Percentiles rank a stretch among this genome's conserved stretches.
Evolutionary conservation across 2,888 invertebrate species (phyloP).

Genomic region (Clepsis dumicolana): DNA sequence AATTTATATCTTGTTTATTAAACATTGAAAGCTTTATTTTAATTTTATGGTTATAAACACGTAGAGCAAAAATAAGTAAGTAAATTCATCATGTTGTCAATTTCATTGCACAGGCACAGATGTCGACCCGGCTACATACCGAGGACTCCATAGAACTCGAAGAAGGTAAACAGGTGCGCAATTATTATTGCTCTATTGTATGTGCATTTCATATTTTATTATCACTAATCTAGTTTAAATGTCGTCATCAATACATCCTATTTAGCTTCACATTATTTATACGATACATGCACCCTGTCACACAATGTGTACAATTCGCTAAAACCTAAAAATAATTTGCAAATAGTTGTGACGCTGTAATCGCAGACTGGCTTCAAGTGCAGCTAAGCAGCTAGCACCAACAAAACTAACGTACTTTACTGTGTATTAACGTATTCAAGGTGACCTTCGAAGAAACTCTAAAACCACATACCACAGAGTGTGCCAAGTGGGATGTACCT

Average conservation of each 20-base stretch:
- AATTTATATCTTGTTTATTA: constrained; percentile 22
- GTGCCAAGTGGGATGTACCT: constrained; percentile 84
- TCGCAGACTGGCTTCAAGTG: constrained; percentile 50
- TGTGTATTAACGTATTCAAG: constrained; percentile 52
- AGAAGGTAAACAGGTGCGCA: not conserved
- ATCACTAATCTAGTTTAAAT: constrained; percentile 52
- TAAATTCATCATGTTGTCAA: not conserved
- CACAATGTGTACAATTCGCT: constrained; percentile 71
- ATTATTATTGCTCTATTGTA: constrained; percentile 26
- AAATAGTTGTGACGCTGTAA: constrained; percentile 48
- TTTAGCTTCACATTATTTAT: constrained; percentile 61
- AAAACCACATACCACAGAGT: constrained; percentile 76
- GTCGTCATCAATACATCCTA: constrained; percentile 53
- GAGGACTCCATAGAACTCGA: not conserved
- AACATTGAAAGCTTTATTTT: constrained; percentile 38
- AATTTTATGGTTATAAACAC: constrained; percentile 34
- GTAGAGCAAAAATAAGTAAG: constrained; percentile 52
- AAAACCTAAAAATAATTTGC: constrained; percentile 53
- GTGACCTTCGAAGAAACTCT: constrained; percentile 62
- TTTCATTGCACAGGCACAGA: not conserved
- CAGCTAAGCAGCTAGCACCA: constrained; percentile 54
- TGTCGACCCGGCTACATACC: no score
- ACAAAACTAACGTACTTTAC: constrained; percentile 57
- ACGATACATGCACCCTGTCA: constrained; percentile 85
- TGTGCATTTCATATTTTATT: constrained; percentile 24